Conservation (phyloP, 2,888 invertebrate genomes). For the Dicycla oo region DNA sequence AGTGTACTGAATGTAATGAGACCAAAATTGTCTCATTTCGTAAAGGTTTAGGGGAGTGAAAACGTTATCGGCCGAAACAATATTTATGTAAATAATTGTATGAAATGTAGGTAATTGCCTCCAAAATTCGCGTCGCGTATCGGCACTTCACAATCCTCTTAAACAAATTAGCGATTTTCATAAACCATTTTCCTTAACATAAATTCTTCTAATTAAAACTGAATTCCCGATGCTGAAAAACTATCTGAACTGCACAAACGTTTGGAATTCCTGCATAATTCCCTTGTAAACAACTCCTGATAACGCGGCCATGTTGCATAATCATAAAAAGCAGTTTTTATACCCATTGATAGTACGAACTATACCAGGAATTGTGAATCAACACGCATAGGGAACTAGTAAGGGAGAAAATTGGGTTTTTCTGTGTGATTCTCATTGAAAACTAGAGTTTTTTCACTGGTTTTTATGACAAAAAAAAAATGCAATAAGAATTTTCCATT, state of each 20-base stretch:
- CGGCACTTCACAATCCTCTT: no score
- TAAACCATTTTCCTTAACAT: slow-evolving; percentile 1
- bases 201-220: slow-evolving; percentile 39
- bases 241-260: slow-evolving; percentile 33
- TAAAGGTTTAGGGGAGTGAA: no score
- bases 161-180: slow-evolving; percentile 5
- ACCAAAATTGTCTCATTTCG: no score
- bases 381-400: slow-evolving; percentile 46
- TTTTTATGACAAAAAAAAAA: background rate
- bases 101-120: no score
- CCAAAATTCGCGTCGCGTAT: no score
- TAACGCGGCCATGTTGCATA: slow-evolving; percentile 54
- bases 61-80: no score
- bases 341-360: slow-evolving; percentile 49
- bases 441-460: background rate
- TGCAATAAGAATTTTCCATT: background rate
- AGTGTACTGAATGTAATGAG: no score
- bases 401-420: background rate
- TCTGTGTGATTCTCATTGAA: background rate
- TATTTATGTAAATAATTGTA: no score
- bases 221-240: slow-evolving; percentile 48
- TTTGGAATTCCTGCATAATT: slow-evolving; percentile 60
- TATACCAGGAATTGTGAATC: slow-evolving; percentile 41
- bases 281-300: slow-evolving; percentile 54
- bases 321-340: slow-evolving; percentile 61